Evolutionary conservation across 2,888 invertebrate species (phyloP), one percentile per base, ranked within the genome.

Genomic region (Dione juno): DNA sequence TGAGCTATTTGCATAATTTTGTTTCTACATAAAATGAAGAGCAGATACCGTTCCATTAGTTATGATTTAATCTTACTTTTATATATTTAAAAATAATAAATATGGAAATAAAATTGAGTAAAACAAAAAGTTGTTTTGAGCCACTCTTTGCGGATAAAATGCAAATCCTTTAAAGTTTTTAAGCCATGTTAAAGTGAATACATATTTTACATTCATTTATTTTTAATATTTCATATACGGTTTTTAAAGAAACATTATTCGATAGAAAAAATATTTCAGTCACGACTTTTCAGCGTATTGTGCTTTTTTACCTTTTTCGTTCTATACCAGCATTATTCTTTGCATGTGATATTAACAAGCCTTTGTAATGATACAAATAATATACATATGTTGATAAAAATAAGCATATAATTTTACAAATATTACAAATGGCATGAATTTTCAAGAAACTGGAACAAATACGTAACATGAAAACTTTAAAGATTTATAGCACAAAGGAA

Each of bases 401-500:
- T 28, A 28, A 40, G 11, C 40, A 11, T 10, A 5, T 19, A 59
- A 28, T 1, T 41, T 45, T 11, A 45, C 21, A 45, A 45, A 45
- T n/a, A 45, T 61, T n/a, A 21, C n/a, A 45, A 61, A 43, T 61
- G 28, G 45, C 57, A 16, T 11, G 57, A 57, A 57, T 40, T 57
- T 57, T 57, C 57, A n/a, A 45, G 28, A 16, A 45, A 59, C 59
- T 28, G 45, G 43, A 28, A 45, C 61, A 61, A 61, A 45, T 61
- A 61, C 10, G 61, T 61, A 61, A 45, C 45, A 61, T 11, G 61
- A 61, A 64, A 64, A 69, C 53, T 53, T 48, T 64, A 70, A 70
- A 72, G 71, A 72, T 69, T 70, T 67, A 74, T 70, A 57, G 52
- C 28, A 59, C 48, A 65, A 66, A 41, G 58, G 57, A 68, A 70